Base-by-base conservation (phyloP, 2,888 invertebrate species). In the Polyommatus iphigenia region DNA sequence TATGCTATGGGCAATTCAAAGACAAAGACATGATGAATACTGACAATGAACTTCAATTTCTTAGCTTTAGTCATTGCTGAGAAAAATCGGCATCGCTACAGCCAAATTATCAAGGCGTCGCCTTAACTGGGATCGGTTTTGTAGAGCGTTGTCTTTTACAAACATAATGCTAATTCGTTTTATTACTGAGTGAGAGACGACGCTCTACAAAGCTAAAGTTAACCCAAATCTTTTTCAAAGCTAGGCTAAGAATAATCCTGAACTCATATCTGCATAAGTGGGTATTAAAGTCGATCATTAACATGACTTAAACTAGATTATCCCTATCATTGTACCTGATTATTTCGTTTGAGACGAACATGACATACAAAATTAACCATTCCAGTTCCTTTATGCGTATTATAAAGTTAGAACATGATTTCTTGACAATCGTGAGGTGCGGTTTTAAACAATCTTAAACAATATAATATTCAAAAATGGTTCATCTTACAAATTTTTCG, bases 251-350 rank as follows among this genome's bases (percentile, higher is more conserved):
- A 46, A 46, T 46, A 46, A 46, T 67, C 29, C 29, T 6, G 18
- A 67, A 67, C 6, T 1, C 13, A 67, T 67, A 32, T 67, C 32
- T 18, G 29, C 67, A 13, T 24, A 24, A 13, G 67, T 67, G 67
- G 29, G 29, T 67, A 67, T 32, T 67, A 29, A 67, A 67, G 67
- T 67, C 62, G 10, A 24, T 32, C 7, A 67, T 67, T 67, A 3
- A 32, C 67, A 67, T 59, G 15, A 67, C 29, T 67, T 67, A 67
- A 67, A 67, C 29, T 67, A 67, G 67, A 67, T 67, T 20, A 29
- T 10, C 67, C 29, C 15, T 67, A 67, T 32, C 15, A 67, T 67
- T 67, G 67, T 67, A 67, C 29, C 67, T 67, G 67, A 67, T 67
- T 32, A 29, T 67, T 67, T 67, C 62, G 24, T 67, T 67, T 24